Evolutionary conservation across 2,797 vertebrate genomes (phyloP), one percentile per base, ranked within the genome.

Genomic region (Sternotherus odoratus): DNA sequence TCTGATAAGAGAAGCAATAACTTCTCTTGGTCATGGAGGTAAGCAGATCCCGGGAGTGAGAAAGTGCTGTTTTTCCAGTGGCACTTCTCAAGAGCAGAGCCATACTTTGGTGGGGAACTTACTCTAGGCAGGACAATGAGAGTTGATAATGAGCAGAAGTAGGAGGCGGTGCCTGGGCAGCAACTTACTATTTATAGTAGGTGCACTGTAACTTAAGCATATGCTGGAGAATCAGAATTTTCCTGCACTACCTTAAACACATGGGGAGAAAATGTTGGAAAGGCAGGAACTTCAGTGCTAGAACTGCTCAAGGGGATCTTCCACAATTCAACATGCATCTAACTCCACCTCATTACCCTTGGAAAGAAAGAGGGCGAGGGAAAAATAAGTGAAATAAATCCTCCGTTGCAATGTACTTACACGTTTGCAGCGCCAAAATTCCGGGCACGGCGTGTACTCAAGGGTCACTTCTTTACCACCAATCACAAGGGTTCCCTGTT

Each of bases 351-450:
- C n/a, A 94, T 77, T 82, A 94, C n/a, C 79, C 50, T 60, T 87
- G 89, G 86, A 77, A 11, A 2, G 1, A 85, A 8, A 95, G 57
- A 46, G 90, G 91, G 92, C 83, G 91, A 89, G 90, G 48, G 92
- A 94, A 91, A 88, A 91, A 89, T 51, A 88, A n/a, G 6, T 17
- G 57, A 89, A 91, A 93, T 63, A 78, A 84, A 83, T 85, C 86
- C 57, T 39, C 63, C 87, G 57, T 82, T 43, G 12, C 77, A n/a
- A 81, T 8, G 86, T 95, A 98, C 98, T 98, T 96, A 98, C 98
- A 87, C 97, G 98, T 96, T 98, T 98, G 95, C 98, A 98, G 91
- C 96, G 97, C 98, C 98, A 98, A 39, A 98, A 98, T 91, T 98
- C 98, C n/a, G 95, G 97, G 91, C 97, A 98, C 1, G 97, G 97